A percentile compares a stretch with the other conserved stretches of the same genome.
Evolutionary conservation across 2,888 invertebrate genomes (phyloP).

Genomic region (Electrophaes corylata): DNA sequence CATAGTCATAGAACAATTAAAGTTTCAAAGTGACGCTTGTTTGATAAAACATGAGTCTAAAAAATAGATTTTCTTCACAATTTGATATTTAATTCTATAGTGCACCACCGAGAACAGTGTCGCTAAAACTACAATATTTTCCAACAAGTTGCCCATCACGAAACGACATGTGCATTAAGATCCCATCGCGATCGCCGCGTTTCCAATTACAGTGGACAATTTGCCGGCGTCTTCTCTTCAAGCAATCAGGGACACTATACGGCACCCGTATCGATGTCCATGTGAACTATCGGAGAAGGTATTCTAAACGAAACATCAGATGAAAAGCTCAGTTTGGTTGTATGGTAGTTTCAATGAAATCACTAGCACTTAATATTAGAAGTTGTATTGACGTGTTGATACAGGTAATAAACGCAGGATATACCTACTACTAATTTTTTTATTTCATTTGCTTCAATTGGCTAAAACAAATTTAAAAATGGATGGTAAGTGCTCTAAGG

Average conservation of each 20-base stretch:
- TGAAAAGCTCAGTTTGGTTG: too few species aligned
- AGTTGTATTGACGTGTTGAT: too few species aligned
- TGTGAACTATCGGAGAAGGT: slow-evolving; percentile 29
- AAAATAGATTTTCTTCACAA: neutral
- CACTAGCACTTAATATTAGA: too few species aligned
- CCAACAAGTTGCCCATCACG: slow-evolving; percentile 5
- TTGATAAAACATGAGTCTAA: too few species aligned
- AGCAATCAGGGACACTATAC: slow-evolving; percentile 46
- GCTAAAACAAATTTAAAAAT: too few species aligned
- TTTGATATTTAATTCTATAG: neutral
- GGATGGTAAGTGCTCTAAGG: too few species aligned
- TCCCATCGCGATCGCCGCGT: slow-evolving; percentile 35
- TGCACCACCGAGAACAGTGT: neutral
- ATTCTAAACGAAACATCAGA: neutral
- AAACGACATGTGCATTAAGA: slow-evolving; percentile 32
- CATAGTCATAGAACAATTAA: too few species aligned
- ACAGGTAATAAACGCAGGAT: too few species aligned
- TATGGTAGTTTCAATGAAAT: too few species aligned
- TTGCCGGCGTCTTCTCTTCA: slow-evolving; percentile 45
- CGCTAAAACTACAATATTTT: slow-evolving; percentile 13
- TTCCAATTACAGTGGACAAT: slow-evolving; percentile 50
- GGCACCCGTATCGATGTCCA: slow-evolving; percentile 32
- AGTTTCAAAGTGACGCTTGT: too few species aligned
- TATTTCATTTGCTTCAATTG: too few species aligned
- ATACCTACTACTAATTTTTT: too few species aligned